These are phyloP conservation scores for Euspilapteryx auroguttella DNA, from an alignment of 2,888 invertebrate species.

Conservation along the genomic window DNA sequence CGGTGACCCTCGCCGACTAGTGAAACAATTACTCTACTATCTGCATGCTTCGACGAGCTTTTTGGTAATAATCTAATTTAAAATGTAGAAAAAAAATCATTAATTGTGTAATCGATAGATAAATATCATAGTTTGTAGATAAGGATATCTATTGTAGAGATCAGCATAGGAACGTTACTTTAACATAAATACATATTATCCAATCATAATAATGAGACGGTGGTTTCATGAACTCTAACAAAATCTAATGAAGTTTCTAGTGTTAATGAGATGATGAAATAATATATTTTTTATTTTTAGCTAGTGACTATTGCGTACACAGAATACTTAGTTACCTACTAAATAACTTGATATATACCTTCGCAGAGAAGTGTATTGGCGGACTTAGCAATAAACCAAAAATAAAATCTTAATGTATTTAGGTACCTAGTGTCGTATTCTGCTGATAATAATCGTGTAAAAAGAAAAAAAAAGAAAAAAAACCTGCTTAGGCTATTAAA, in stretches of 20 bases:
- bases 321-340: constrained; percentile 37
- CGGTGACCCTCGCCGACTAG: constrained; percentile 46
- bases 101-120: constrained; percentile 56
- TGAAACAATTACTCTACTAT: constrained; percentile 52
- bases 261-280: constrained; percentile 46
- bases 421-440: constrained; percentile 53
- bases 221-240: constrained; percentile 43
- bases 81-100: constrained; percentile 43
- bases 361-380: constrained; percentile 20
- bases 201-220: constrained; percentile 52
- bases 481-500: constrained; percentile 53
- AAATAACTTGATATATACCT: constrained; percentile 17
- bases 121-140: constrained; percentile 45
- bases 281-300: constrained; percentile 62
- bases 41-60: constrained; percentile 63
- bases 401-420: constrained; percentile 53
- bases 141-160: constrained; percentile 59
- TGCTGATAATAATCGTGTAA: constrained; percentile 54
- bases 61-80: constrained; percentile 60
- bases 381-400: constrained; percentile 61
- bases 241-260: constrained; percentile 41
- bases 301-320: constrained; percentile 53
- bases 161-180: constrained; percentile 52
- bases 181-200: constrained; percentile 38
- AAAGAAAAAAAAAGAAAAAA: constrained; percentile 47